Percentiles rank a stretch among this genome's conserved stretches.
Evolutionary conservation across 2,797 vertebrate species (phyloP).

Genomic region (Premnoplex brunnescens): DNA sequence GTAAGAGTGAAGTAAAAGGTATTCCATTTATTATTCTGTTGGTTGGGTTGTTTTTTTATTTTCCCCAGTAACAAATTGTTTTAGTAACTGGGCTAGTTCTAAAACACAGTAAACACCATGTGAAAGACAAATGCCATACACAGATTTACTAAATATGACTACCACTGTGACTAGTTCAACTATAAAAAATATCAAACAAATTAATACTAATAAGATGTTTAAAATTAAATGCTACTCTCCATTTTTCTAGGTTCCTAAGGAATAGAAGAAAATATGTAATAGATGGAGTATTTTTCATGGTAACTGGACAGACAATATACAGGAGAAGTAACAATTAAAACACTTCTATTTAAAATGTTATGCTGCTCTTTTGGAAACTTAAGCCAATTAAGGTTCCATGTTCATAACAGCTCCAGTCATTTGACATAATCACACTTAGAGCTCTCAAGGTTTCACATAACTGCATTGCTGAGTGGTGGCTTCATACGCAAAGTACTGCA

Average conservation of each 20-base stretch:
- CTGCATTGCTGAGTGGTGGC: not conserved
- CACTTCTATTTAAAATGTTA: not conserved
- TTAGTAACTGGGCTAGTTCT: not conserved
- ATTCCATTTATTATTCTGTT: not conserved
- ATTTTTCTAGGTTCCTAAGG: not conserved
- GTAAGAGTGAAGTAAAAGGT: not conserved
- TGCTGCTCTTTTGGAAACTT: not conserved
- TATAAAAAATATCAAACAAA: not conserved
- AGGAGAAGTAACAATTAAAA: not conserved
- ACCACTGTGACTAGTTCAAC: not conserved
- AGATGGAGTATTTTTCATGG: not conserved
- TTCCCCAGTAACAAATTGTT: not conserved
- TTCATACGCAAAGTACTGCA: not conserved
- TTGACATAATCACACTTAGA: not conserved
- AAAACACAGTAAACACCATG: not conserved
- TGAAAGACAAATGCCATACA: not conserved
- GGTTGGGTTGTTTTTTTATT: not conserved
- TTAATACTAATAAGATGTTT: not conserved
- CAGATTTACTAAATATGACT: not conserved
- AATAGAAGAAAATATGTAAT: not conserved
- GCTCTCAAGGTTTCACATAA: not conserved
- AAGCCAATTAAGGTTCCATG: conserved; percentile 20
- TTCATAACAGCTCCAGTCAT: not conserved
- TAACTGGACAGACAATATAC: not conserved
- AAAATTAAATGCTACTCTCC: not conserved